These are phyloP conservation scores for Bos taurus DNA, from an alignment of 2,113 vertebrate genomes.

Conservation along the genomic window DNA sequence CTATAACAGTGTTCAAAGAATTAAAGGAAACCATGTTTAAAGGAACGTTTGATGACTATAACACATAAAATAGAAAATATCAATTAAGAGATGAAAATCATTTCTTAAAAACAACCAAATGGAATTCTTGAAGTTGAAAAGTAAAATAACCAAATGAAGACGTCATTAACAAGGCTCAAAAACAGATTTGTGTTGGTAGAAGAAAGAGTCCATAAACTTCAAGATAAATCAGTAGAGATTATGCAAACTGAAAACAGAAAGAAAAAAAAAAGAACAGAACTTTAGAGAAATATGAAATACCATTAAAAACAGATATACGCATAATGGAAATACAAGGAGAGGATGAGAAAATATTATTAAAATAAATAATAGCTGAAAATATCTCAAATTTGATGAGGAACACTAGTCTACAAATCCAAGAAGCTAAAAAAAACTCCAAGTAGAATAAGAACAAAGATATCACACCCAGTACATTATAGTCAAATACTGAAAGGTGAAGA, in stretches of 20 bases:
- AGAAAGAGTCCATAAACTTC: neutral
- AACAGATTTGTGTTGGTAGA: neutral
- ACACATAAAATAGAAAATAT: neutral
- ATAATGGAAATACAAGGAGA: neutral
- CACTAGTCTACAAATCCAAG: neutral
- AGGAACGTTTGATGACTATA: neutral
- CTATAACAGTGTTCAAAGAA: neutral
- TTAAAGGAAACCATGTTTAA: neutral
- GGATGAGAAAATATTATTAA: neutral
- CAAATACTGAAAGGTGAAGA: neutral
- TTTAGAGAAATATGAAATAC: neutral
- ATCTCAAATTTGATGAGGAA: neutral
- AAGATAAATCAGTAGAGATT: neutral
- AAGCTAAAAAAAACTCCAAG: neutral
- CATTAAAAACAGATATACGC: neutral
- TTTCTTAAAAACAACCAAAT: neutral
- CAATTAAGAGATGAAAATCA: neutral
- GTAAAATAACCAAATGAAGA: neutral
- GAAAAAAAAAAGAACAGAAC: neutral
- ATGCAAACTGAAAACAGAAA: neutral
- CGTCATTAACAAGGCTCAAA: neutral
- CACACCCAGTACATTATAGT: neutral
- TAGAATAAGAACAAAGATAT: conserved; percentile 25
- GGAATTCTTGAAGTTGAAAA: neutral
- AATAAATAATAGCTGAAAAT: neutral